Evolutionary conservation across 2,888 invertebrate genomes (phyloP), one percentile per base, ranked within the genome.

Genomic region (Gymnoscelis rufifasciata): DNA sequence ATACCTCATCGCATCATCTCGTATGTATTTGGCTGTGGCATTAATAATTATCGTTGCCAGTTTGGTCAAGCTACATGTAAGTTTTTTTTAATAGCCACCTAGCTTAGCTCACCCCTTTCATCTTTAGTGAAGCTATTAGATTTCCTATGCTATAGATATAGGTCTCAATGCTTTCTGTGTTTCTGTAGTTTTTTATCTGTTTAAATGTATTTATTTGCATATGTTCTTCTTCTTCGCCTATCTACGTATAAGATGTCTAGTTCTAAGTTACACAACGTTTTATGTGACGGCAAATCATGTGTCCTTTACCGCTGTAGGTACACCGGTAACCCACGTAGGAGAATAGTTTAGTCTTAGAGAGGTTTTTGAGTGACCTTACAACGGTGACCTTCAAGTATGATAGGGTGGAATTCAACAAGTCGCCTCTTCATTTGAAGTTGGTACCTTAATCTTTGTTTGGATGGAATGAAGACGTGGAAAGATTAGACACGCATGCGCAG

Each of bases 11-110:
- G 43, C 37, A 70, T 26, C 45, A 48, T 45, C 45, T 28, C 74
- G 57, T 70, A 87, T 88, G 87, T 88, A 88, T 80, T 77, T 88
- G 59, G 87, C 87, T 44, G 86, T 88, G 78, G 86, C 87, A 64
- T 63, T 88, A 59, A 86, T 88, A 59, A 83, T 88, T 55, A 80
- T 88, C 43, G 74, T 88, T 57, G 87, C 87, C 52, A 88, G 87
- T 74, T 78, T 88, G 72, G 78, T 87, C 71, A 77, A 81, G 64
- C 66, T 86, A 60, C 82, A 84, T 71, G 87, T 88, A 83, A 84
- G 86, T 84, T 56, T 57, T 54, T 47, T 56, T 54, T 51, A 48
- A 48, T 52, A 52, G 19, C 7, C n/a, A 1, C 31, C 7, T 48
- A 48, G 38, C 8, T 27, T 23, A 14, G 26, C 39, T 36, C 14